Evolutionary conservation across 2,888 invertebrate genomes (phyloP).

Genomic region (Leucophora obtusa): DNA sequence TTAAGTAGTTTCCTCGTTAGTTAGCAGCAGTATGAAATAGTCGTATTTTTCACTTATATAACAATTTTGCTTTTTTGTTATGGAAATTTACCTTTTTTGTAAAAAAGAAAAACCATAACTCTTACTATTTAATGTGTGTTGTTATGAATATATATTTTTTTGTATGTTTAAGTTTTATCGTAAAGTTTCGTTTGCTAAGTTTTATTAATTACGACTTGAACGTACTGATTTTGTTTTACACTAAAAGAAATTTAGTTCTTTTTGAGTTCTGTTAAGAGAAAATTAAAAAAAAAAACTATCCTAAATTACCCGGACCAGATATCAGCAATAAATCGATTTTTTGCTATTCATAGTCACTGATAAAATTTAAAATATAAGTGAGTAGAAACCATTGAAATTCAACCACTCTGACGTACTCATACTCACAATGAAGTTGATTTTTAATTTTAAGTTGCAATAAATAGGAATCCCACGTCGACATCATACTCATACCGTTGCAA

Average conservation of each 20-base stretch:
- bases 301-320: no score
- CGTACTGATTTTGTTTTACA: neutral
- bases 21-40: neutral
- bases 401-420: no score
- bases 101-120: neutral
- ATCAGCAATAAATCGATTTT: no score
- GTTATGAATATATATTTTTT: neutral
- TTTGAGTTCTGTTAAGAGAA: no score
- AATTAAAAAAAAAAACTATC: no score
- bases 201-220: constrained; percentile 38
- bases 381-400: no score
- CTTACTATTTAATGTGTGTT: neutral
- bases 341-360: no score
- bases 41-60: neutral
- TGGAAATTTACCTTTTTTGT: neutral
- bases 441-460: no score
- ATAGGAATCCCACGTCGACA: no score
- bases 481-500: no score
- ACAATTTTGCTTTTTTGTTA: neutral
- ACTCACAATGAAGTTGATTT: no score
- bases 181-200: constrained; percentile 41
- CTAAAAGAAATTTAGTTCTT: neutral
- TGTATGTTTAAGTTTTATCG: constrained; percentile 28
- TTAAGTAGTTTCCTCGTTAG: neutral
- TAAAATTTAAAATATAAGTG: no score